Evolutionary conservation across 2,113 vertebrate genomes (phyloP).

Genomic region (Myxocyprinus asiaticus): DNA sequence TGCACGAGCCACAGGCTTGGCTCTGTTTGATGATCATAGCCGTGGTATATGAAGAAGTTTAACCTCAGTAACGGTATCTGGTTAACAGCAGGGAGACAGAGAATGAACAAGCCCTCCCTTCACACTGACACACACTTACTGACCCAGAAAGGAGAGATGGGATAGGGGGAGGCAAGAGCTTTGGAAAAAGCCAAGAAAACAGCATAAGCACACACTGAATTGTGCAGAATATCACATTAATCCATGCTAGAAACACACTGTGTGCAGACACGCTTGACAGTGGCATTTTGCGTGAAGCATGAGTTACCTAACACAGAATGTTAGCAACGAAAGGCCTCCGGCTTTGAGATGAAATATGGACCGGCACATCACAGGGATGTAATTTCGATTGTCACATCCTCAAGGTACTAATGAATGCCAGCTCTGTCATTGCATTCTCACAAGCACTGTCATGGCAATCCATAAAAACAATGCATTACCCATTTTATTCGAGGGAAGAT

Average conservation of each 20-base stretch:
- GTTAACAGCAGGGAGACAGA: conserved; percentile 29
- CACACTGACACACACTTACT: conserved; percentile 15
- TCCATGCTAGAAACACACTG: conserved; percentile 20
- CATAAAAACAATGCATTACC: conserved; percentile 37
- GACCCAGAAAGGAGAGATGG: conserved; percentile 33
- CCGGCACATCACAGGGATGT: conserved; percentile 23
- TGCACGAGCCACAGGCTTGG: conserved; percentile 34
- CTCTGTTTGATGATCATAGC: conserved; percentile 18
- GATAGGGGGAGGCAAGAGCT: conserved; percentile 3
- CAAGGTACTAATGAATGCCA: conserved; percentile 41
- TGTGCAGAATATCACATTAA: conserved; percentile 34
- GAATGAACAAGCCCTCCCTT: conserved; percentile 34
- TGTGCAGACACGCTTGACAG: conserved; percentile 7
- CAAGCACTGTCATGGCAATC: conserved; percentile 33
- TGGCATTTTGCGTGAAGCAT: conserved; percentile 32
- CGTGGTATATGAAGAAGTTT: conserved; percentile 40
- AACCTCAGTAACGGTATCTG: conserved; percentile 36
- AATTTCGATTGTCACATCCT: conserved; percentile 42
- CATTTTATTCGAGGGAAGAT: conserved; percentile 2
- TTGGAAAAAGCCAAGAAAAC: conserved; percentile 25
- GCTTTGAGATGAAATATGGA: conserved; percentile 41
- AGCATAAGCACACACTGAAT: conserved; percentile 19
- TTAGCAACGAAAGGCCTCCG: conserved; percentile 15
- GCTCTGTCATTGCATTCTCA: conserved; percentile 24
- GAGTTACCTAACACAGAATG: conserved; percentile 25